Evolutionary conservation across 2,888 invertebrate genomes (phyloP), one percentile per base, ranked within the genome.

Genomic region (Axea sp.): DNA sequence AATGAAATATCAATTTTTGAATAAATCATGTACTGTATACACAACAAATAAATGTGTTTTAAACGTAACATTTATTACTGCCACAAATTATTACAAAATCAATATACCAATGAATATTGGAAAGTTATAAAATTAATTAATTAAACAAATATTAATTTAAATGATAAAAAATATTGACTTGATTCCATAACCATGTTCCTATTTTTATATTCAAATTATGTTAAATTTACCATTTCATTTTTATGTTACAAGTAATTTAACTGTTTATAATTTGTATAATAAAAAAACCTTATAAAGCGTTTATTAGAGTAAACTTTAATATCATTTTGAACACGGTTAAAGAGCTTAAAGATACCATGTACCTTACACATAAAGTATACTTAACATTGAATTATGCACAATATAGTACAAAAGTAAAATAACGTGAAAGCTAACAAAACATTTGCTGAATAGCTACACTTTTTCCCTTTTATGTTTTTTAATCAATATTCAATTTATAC

Each of bases 31-130:
- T n/a, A n/a, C n/a, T n/a, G n/a, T n/a, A n/a, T n/a, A n/a, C n/a
- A n/a, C n/a, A 43, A 26, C 12, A 12, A 30, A 55, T 12, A 43
- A 59, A 24, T 19, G 7, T 35, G 19, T 51, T 53, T 11, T 53
- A 43, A 64, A 64, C 49, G 62, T 51, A 64, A 64, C 35, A 64
- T 64, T 64, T 53, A 53, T 53, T 64, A 45, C 35, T 49, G 51
- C 33, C 41, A 31, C 41, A 62, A 39, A 31, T 62, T 8, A 41
- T 62, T 51, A 47, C 62, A 59, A 59, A 45, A 45, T 47, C 6
- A 59, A 41, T 41, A 30, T 15, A n/a, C n/a, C 15, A 24, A 47
- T 47, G 19, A 47, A 47, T 30, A 24, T 35, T 15, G 24, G 35
- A 41, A 24, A 19, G 1, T 41, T 22, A 41, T 12, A 24, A 41